phyloP scores from a whole-genome alignment of 2,888 invertebrate genomes.

The Alcis repandata region DNA sequence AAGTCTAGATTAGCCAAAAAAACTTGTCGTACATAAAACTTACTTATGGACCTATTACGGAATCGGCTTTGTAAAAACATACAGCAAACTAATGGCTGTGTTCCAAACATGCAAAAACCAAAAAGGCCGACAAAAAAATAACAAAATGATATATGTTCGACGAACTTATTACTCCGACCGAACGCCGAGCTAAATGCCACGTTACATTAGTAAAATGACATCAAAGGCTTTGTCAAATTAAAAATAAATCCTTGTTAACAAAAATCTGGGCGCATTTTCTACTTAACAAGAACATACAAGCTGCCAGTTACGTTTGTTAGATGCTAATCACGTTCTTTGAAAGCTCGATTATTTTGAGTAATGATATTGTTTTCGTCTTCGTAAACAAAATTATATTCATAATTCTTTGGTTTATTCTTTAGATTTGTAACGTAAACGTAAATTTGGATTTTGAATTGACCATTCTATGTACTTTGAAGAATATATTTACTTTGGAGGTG shows the following conservation, averaged over 20 bases:
- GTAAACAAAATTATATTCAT: slow-evolving; percentile 4
- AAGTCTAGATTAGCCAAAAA: slow-evolving; percentile 20
- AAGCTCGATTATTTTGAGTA: slow-evolving; percentile 50
- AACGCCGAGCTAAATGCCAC: slow-evolving; percentile 19
- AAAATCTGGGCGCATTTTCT: slow-evolving; percentile 44
- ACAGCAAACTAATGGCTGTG: slow-evolving; percentile 58
- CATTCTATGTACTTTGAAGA: no score
- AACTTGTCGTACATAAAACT: slow-evolving; percentile 38
- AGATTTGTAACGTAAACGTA: background rate
- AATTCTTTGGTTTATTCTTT: background rate
- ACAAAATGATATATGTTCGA: slow-evolving; percentile 52
- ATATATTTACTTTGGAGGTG: no score
- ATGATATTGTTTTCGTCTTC: slow-evolving; percentile 27
- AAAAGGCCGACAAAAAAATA: slow-evolving; percentile 41
- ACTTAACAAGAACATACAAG: slow-evolving; percentile 51
- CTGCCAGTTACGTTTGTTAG: slow-evolving; percentile 57
- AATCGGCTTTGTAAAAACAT: slow-evolving; percentile 50
- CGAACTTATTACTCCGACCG: slow-evolving; percentile 37
- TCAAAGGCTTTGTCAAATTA: slow-evolving; percentile 48
- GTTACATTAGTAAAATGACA: slow-evolving; percentile 50
- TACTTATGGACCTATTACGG: slow-evolving; percentile 49
- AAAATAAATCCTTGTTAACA: slow-evolving; percentile 52
- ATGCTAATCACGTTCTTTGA: slow-evolving; percentile 56
- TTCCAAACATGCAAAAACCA: slow-evolving; percentile 58
- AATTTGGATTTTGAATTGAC: background rate